phyloP scores from a whole-genome alignment of 2,797 vertebrate genomes.

The Pachyuromys duprasi region DNA sequence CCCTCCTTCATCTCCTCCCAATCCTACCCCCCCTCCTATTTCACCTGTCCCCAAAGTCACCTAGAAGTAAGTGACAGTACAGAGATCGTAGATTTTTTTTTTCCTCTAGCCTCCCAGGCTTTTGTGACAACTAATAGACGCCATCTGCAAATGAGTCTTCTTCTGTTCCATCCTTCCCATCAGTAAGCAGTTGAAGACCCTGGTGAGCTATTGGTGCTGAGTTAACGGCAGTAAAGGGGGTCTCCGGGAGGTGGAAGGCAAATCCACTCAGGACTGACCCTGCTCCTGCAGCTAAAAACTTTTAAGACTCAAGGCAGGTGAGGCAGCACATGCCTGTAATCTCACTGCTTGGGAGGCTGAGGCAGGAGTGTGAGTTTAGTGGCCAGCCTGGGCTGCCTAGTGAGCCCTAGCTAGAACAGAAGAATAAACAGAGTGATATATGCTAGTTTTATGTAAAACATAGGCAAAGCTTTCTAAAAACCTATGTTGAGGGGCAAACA shows the following conservation, averaged over 20 bases:
- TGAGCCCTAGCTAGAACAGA: not conserved
- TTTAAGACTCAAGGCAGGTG: not conserved
- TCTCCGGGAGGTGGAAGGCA: conserved; percentile 11
- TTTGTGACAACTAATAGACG: not conserved
- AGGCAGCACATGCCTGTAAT: not conserved
- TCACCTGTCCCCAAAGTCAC: not conserved
- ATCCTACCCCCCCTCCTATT: not conserved
- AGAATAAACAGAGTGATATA: not conserved
- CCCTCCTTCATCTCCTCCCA: no score
- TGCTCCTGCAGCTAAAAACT: not conserved
- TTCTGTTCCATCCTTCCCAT: not conserved
- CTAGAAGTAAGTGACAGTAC: not conserved
- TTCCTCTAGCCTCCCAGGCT: not conserved
- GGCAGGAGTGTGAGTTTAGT: not conserved
- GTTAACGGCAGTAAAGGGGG: not conserved
- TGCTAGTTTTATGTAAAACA: conserved; percentile 37
- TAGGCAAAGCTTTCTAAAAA: not conserved
- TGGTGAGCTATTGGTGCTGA: not conserved
- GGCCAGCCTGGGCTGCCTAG: not conserved
- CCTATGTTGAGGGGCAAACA: not conserved
- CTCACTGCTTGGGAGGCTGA: not conserved
- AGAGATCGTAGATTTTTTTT: not conserved
- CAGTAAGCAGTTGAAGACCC: not conserved
- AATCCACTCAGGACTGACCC: not conserved
- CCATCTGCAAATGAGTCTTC: conserved; percentile 5